These are phyloP conservation scores for Torymus texanus DNA, from an alignment of 2,888 invertebrate species.

Conservation along the genomic window DNA sequence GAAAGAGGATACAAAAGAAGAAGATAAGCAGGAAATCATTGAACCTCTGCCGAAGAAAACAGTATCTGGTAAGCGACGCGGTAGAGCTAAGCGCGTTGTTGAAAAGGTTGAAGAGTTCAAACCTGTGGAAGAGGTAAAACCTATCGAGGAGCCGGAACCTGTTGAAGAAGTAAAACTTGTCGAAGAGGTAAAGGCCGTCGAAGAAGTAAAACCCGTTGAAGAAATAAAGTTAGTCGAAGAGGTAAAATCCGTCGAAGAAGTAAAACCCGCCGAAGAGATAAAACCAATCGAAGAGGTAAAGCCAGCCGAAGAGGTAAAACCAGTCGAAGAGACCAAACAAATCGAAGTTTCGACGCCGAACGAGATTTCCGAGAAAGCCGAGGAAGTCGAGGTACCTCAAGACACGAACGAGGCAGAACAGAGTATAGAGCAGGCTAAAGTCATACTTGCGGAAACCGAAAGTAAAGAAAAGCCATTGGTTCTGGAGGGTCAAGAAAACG, in stretches of 20 bases:
- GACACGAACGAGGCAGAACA: constrained; percentile 32
- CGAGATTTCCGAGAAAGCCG: background rate
- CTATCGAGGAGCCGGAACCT: too few relatives aligned
- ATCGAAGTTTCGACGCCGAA: background rate
- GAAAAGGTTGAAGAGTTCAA: background rate
- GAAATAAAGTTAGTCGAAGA: background rate
- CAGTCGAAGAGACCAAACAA: too few relatives aligned
- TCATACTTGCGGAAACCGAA: constrained; percentile 1
- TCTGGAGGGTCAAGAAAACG: constrained; percentile 1
- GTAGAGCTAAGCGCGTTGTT: constrained; percentile 56
- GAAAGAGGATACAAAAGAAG: background rate
- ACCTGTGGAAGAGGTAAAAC: background rate
- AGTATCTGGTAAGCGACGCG: constrained; percentile 60
- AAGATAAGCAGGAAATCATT: constrained; percentile 5
- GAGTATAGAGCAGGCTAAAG: background rate
- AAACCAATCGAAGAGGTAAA: background rate
- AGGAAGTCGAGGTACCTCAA: constrained; percentile 1
- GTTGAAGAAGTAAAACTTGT: background rate
- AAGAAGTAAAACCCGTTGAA: background rate
- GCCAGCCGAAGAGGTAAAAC: too few relatives aligned
- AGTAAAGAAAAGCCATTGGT: background rate
- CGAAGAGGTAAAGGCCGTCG: constrained; percentile 60
- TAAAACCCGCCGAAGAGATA: background rate
- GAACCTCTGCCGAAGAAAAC: constrained; percentile 31
- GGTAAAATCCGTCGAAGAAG: too few relatives aligned